These are phyloP conservation scores for Acropternis orthonyx DNA, from an alignment of 2,797 vertebrate genomes.

Conservation along the genomic window DNA sequence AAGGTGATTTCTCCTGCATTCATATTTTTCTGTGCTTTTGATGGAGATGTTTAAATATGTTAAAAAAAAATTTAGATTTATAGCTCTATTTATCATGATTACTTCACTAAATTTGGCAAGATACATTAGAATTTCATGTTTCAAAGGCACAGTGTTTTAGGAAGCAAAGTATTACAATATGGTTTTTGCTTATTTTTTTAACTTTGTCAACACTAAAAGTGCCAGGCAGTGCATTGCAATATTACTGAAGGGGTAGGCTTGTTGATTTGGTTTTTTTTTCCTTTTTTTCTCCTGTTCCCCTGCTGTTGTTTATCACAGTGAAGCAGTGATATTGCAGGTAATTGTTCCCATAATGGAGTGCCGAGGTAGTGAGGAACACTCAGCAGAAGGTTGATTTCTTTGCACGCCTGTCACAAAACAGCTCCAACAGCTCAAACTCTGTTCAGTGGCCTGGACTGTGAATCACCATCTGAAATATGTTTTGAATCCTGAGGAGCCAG, in stretches of 20 bases:
- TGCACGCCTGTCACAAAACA: not conserved
- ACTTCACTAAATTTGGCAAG: not conserved
- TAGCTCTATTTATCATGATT: not conserved
- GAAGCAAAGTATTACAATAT: not conserved
- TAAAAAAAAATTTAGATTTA: not conserved
- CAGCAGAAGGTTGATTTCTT: not conserved
- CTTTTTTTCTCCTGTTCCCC: not conserved
- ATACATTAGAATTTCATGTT: not conserved
- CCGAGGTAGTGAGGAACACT: not conserved
- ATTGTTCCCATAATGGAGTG: not conserved
- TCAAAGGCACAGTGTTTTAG: not conserved
- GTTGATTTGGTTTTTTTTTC: rapidly evolving
- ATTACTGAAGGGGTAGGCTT: not conserved
- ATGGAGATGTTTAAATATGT: not conserved
- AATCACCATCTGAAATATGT: not conserved
- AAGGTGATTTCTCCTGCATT: not conserved
- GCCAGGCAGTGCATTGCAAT: not conserved
- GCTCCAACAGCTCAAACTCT: not conserved
- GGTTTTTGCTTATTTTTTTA: not conserved
- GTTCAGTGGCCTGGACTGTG: not conserved
- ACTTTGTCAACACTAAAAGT: not conserved
- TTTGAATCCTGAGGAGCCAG: not conserved
- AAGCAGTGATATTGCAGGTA: not conserved
- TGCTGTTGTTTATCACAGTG: not conserved
- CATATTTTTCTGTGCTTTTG: not conserved